Percentiles rank a stretch among this genome's conserved stretches.
These are phyloP conservation scores for Drusus annulatus DNA, from an alignment of 1,140 invertebrate genomes.

Conservation along the genomic window DNA sequence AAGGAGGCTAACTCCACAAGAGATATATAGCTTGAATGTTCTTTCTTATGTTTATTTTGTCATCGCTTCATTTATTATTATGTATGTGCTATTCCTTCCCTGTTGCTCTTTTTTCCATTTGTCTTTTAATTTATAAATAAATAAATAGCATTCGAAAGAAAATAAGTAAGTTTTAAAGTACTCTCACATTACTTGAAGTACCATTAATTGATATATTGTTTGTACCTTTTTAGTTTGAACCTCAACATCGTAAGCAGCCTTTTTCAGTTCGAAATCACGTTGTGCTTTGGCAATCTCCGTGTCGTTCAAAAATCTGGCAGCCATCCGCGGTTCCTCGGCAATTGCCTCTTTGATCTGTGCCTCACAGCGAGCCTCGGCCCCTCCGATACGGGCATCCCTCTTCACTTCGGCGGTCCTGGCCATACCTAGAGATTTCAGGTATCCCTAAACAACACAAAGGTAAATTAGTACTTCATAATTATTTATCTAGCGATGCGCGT, in stretches of 20 bases:
- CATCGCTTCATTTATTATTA: too few species aligned
- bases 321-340: slow-evolving; percentile 97
- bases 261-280: slow-evolving; percentile 96
- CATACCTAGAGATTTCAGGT: slow-evolving; percentile 95
- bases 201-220: too few species aligned
- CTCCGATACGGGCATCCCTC: slow-evolving; percentile 95
- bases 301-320: slow-evolving; percentile 91
- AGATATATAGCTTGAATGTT: too few species aligned
- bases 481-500: too few species aligned
- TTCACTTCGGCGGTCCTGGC: slow-evolving; percentile 97
- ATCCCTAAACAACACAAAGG: slow-evolving; percentile 79
- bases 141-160: too few species aligned
- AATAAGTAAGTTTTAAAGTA: too few species aligned
- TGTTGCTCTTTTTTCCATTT: too few species aligned
- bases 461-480: slow-evolving; percentile 3
- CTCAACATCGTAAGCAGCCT: slow-evolving; percentile 97
- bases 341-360: slow-evolving; percentile 94
- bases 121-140: too few species aligned
- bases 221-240: slow-evolving; percentile 89
- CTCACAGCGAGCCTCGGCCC: slow-evolving; percentile 93
- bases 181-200: too few species aligned
- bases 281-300: slow-evolving; percentile 97
- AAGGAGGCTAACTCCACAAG: too few species aligned
- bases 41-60: too few species aligned
- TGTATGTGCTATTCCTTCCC: too few species aligned